phyloP scores from a whole-genome alignment of 2,113 vertebrate genomes.

The Nestor notabilis region DNA sequence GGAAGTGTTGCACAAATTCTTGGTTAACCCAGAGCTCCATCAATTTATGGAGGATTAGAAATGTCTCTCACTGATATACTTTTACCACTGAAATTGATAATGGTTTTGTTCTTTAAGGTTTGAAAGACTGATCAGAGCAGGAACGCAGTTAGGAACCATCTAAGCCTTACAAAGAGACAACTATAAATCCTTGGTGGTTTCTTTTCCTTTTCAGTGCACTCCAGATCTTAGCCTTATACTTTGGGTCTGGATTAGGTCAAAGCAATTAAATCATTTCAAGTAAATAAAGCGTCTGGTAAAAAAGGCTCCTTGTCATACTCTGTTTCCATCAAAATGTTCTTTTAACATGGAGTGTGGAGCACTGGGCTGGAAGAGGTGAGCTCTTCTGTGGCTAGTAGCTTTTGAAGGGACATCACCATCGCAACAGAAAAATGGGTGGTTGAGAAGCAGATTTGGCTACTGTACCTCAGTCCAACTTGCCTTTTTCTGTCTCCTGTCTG shows the following conservation, averaged over 20 bases:
- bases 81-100: not conserved
- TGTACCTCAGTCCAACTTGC: not conserved
- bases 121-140: not conserved
- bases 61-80: not conserved
- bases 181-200: not conserved
- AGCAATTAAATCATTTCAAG: conserved; percentile 37
- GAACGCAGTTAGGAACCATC: not conserved
- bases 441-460: not conserved
- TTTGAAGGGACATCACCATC: not conserved
- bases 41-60: not conserved
- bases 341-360: not conserved
- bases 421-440: not conserved
- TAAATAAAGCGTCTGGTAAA: conserved; percentile 48
- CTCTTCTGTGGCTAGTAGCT: not conserved
- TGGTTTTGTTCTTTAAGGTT: not conserved
- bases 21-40: not conserved
- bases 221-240: not conserved
- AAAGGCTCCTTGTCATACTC: conserved; percentile 3
- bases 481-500: not conserved
- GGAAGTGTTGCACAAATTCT: not conserved
- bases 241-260: conserved; percentile 7
- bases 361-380: conserved; percentile 22
- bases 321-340: conserved; percentile 31
- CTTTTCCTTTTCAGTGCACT: not conserved
- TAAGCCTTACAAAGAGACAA: not conserved